Evolutionary conservation across 2,888 invertebrate species (phyloP).

Genomic region (Mellilla xanthometata): DNA sequence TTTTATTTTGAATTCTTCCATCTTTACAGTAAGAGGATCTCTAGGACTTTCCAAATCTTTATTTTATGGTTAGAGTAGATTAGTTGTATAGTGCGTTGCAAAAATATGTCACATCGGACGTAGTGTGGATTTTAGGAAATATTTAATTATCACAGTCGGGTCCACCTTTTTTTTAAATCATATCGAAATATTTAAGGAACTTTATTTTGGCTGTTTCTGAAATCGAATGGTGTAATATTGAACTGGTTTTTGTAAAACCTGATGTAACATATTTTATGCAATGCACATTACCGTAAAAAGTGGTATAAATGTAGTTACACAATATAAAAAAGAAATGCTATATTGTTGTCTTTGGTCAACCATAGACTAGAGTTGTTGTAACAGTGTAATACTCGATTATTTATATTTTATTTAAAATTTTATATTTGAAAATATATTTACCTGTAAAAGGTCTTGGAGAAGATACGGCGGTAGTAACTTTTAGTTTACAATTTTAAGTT

Average conservation of each 20-base stretch:
- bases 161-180: too few species aligned
- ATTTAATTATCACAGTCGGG: too few species aligned
- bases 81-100: constrained; percentile 30
- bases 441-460: constrained; percentile 57
- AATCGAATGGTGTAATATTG: too few species aligned
- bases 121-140: too few species aligned
- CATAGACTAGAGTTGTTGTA: constrained; percentile 72
- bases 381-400: constrained; percentile 79
- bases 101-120: constrained; percentile 1
- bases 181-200: too few species aligned
- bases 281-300: constrained; percentile 27
- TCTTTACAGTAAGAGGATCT: constrained; percentile 61
- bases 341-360: constrained; percentile 72
- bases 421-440: constrained; percentile 67
- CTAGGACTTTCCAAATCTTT: constrained; percentile 58
- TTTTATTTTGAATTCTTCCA: constrained; percentile 43
- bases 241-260: not conserved
- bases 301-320: constrained; percentile 37
- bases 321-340: constrained; percentile 42
- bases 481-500: constrained; percentile 58
- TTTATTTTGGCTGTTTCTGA: too few species aligned
- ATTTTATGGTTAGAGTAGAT: constrained; percentile 44
- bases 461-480: constrained; percentile 57
- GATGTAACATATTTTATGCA: constrained; percentile 8
- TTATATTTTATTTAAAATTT: constrained; percentile 77